Conservation (phyloP, 2,888 invertebrate genomes). For the Nephrotoma flavescens region DNA sequence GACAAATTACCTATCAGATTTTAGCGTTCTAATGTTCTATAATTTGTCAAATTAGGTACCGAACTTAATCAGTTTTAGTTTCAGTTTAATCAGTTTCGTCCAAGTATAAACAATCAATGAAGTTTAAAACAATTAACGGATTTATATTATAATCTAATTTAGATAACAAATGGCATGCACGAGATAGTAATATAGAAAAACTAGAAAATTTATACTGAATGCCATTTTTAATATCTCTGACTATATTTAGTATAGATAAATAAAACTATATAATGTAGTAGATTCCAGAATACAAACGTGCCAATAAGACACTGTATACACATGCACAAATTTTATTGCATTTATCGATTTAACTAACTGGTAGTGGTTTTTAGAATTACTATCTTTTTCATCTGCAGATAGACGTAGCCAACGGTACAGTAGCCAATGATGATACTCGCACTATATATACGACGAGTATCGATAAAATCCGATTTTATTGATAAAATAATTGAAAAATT, state of each 20-base stretch:
- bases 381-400: neutral
- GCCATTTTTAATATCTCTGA: neutral
- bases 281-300: neutral
- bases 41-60: too few species aligned
- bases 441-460: neutral
- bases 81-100: too few species aligned
- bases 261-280: neutral
- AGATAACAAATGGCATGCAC: too few species aligned
- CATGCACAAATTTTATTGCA: neutral
- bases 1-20: too few species aligned
- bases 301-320: neutral
- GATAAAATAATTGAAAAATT: neutral
- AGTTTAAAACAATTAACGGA: too few species aligned
- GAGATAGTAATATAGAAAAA: neutral
- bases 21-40: too few species aligned
- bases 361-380: neutral
- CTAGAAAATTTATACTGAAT: neutral
- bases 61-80: too few species aligned
- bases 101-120: too few species aligned
- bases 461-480: neutral
- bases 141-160: too few species aligned
- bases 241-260: neutral
- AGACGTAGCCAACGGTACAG: too few species aligned
- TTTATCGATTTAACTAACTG: neutral
- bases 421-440: neutral